Base-by-base conservation (phyloP, 2,797 vertebrate genomes). In the Chiroxiphia lanceolata region DNA sequence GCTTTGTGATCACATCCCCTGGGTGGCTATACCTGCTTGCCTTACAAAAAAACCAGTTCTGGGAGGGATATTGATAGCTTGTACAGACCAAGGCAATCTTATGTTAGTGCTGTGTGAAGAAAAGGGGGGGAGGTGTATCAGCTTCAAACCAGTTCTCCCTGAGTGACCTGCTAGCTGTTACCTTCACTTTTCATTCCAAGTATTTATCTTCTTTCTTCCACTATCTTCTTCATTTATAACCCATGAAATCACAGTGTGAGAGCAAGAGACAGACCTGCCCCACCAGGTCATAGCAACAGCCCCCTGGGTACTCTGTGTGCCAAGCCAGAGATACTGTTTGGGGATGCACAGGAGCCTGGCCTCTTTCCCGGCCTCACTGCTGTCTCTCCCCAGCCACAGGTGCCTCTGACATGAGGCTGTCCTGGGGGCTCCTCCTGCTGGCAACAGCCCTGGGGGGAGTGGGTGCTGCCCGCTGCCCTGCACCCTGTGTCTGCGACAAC, bases 401-500 rank as follows among this genome's bases (percentile, higher is more conserved):
- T 27, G 38, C 78, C 61, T 74, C 59, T 0, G 2, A 40, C 56
- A 96, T 97, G 91, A 96, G 93, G 95, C n/a, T 85, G 29, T 71
- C 77, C 59, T 74, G 83, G 78, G 70, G 94, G 17, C 42, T 98
- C 34, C 65, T 98, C 63, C 53, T 97, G 88, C 83, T 96, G 21
- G 3, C 15, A 6, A 34, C 11, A 0, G 90, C 91, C 2, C 60
- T 75, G 9, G 25, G 34, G 47, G n/a, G 1, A 0, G 9, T 1
- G 0, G 89, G 95, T 18, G 95, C 97, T 0, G 45, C 95, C 29
- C 98, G 90, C 92, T 99, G 99, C 91, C 99, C 98, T 2, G 75
- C 26, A 48, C n/a, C 95, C 47, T 99, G 99, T 11, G 27, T 97
- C 94, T 99, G 99, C 0, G 98, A 99, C 95, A 94, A 96, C 83